phyloP scores from a whole-genome alignment of 2,888 invertebrate genomes.

The Epirrhoe tristata region DNA sequence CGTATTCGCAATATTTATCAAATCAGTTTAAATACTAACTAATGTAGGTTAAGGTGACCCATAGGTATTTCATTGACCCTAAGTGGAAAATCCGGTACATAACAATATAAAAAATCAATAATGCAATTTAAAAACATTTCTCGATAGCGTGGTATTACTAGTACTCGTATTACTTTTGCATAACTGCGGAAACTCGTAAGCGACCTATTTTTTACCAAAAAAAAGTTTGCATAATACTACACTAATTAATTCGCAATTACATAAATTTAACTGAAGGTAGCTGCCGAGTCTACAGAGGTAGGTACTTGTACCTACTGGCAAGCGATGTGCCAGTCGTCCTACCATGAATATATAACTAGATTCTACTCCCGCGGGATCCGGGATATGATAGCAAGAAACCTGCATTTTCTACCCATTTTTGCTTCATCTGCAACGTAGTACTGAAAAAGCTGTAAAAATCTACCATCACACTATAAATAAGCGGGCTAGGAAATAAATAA shows the following conservation, averaged over 20 bases:
- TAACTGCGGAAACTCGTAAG: slow-evolving; percentile 25
- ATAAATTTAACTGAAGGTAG: slow-evolving; percentile 46
- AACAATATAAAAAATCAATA: not conserved
- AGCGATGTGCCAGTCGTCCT: slow-evolving; percentile 37
- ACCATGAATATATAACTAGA: slow-evolving; percentile 43
- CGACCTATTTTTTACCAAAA: slow-evolving; percentile 19
- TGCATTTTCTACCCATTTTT: slow-evolving; percentile 8
- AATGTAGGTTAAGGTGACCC: too few relatives aligned
- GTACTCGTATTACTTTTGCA: not conserved
- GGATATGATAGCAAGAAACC: not conserved
- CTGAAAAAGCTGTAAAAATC: slow-evolving; percentile 26
- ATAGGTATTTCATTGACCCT: too few relatives aligned
- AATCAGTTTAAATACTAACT: too few relatives aligned
- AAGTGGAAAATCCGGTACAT: not conserved
- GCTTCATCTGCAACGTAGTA: slow-evolving; percentile 26
- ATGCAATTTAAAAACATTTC: not conserved
- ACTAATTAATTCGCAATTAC: slow-evolving; percentile 47
- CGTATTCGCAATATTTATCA: not conserved
- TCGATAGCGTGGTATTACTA: not conserved
- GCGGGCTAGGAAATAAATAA: too few relatives aligned
- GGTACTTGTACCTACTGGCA: slow-evolving; percentile 26
- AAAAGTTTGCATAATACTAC: slow-evolving; percentile 27
- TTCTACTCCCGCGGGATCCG: slow-evolving; percentile 28
- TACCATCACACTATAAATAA: not conserved
- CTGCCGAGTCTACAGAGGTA: not conserved